Base-by-base conservation (phyloP, 2,113 vertebrate species). In the Anolis carolinensis region DNA sequence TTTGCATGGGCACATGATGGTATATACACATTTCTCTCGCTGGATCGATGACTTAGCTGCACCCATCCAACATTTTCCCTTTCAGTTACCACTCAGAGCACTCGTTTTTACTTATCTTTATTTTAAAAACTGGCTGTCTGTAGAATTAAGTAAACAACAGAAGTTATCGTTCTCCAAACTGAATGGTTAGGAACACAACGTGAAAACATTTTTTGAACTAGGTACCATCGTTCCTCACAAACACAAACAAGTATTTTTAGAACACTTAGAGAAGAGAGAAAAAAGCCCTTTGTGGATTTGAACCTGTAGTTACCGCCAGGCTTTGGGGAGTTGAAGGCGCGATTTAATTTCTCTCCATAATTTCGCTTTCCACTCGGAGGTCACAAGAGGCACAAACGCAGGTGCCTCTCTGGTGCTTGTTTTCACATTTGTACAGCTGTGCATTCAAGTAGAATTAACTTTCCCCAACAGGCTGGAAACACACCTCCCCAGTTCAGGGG, bases 351-450 rank as follows among this genome's bases (percentile, higher is more conserved):
- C 39, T 34, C 71, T 1, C 0, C 86, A 13, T 65, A 8, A 79
- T 79, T 78, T 83, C 55, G 81, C 48, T 72, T 71, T 90, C 78
- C 83, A 70, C 50, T 20, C 83, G 90, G 44, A 90, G 70, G 91
- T 10, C 65, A 44, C 20, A 52, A 89, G 70, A 81, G 16, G 73
- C 55, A 86, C 75, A 72, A 89, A 52, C 86, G 5, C n/a, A n/a
- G n/a, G n/a, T 2, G 39, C 4, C 65, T 83, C 79, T 79, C 55
- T 16, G 59, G 55, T 2, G 90, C 86, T 76, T 59, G 0, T 70
- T 79, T 87, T 94, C 89, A 91, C 91, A 87, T 91, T 93, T 94
- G 94, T 90, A 93, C 90, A 93, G 91, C 90, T 91, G 70, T 88
- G 82, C 52, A 88, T 44, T 91, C 92, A 91, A 93, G 91, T 88